phyloP scores from a whole-genome alignment of 2,888 invertebrate genomes.

The Brenthis hecate region DNA sequence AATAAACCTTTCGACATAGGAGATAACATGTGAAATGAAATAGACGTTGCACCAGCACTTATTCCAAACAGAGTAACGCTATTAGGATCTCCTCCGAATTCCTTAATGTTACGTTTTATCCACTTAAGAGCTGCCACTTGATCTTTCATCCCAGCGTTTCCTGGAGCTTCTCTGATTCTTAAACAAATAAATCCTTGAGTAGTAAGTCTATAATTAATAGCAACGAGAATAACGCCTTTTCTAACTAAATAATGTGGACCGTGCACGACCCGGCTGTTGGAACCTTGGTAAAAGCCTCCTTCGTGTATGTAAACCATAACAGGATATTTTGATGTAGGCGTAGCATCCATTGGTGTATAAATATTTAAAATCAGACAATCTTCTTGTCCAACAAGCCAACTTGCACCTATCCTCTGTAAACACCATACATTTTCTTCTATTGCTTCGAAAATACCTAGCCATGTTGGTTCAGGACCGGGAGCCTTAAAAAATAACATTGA shows the following conservation, averaged over 20 bases:
- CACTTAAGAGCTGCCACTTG: slow-evolving; percentile 65
- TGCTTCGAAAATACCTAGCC: slow-evolving; percentile 63
- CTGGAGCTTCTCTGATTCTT: slow-evolving; percentile 64
- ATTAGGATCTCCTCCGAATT: slow-evolving; percentile 64
- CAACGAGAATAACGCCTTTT: slow-evolving; percentile 63
- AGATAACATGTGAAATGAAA: slow-evolving; percentile 64
- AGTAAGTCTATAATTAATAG: slow-evolving; percentile 66
- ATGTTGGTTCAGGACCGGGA: slow-evolving; percentile 63
- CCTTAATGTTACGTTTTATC: slow-evolving; percentile 58
- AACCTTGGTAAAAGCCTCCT: slow-evolving; percentile 65
- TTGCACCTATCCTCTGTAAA: slow-evolving; percentile 49
- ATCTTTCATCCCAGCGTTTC: slow-evolving; percentile 67
- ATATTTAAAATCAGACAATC: slow-evolving; percentile 66
- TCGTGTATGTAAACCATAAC: slow-evolving; percentile 73
- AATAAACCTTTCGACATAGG: slow-evolving; percentile 68
- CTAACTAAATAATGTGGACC: slow-evolving; percentile 62
- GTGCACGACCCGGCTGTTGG: slow-evolving; percentile 52
- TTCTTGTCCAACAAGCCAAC: slow-evolving; percentile 50
- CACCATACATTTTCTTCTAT: slow-evolving; percentile 45
- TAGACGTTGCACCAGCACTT: slow-evolving; percentile 66
- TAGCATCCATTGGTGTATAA: slow-evolving; percentile 54
- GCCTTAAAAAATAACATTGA: slow-evolving; percentile 47
- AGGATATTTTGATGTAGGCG: slow-evolving; percentile 48
- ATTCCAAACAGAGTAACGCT: slow-evolving; percentile 68
- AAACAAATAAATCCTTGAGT: slow-evolving; percentile 65